Conservation (phyloP, 2,888 invertebrate species). For the Hypolimnas misippus region DNA sequence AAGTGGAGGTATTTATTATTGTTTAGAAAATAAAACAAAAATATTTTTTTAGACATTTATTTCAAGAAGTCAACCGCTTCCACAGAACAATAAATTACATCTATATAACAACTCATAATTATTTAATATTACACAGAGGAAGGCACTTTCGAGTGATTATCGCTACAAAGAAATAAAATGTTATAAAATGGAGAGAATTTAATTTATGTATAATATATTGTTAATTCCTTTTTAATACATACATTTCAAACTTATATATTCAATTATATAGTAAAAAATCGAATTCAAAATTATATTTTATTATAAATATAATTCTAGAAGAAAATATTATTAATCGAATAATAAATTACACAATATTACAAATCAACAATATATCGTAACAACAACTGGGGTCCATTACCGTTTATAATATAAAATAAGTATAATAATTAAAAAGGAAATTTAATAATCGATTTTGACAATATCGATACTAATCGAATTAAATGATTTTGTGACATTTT, state of each 20-base stretch:
- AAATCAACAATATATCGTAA: constrained; percentile 12
- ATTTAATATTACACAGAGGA: constrained; percentile 50
- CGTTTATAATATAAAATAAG: too few relatives aligned
- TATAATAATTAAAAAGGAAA: background rate
- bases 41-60: constrained; percentile 51
- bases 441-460: background rate
- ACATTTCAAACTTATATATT: background rate
- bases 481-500: background rate
- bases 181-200: constrained; percentile 8
- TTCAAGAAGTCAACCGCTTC: constrained; percentile 51
- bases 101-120: constrained; percentile 30
- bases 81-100: constrained; percentile 51
- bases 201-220: background rate
- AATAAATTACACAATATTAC: constrained; percentile 9
- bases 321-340: background rate
- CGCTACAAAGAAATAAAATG: constrained; percentile 5
- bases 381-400: constrained; percentile 1
- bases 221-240: background rate
- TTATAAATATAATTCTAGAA: background rate
- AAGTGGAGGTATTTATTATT: too few relatives aligned
- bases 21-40: constrained; percentile 29
- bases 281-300: constrained; percentile 2
- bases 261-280: background rate
- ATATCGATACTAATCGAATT: background rate
- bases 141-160: constrained; percentile 61